phyloP scores from a whole-genome alignment of 1,140 invertebrate species.

The Drosophila leontia region DNA sequence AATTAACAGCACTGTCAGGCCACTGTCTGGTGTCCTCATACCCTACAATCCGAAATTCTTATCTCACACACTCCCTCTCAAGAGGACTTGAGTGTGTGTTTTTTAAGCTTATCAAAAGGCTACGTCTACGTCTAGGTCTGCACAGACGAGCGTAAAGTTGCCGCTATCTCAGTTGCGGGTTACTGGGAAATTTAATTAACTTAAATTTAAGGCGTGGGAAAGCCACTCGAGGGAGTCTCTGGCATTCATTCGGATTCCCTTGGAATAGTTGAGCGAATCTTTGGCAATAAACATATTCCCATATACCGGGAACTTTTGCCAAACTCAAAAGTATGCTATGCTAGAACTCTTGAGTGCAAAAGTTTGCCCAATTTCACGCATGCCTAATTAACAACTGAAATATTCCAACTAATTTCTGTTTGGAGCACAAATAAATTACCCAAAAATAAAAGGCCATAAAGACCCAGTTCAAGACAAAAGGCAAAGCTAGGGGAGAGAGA shows the following conservation, averaged over 20 bases:
- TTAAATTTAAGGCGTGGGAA: slow-evolving; percentile 69
- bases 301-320: slow-evolving; percentile 10
- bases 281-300: slow-evolving; percentile 25
- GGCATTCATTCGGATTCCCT: slow-evolving; percentile 1
- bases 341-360: slow-evolving; percentile 14
- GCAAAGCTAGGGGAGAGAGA: slow-evolving; percentile 28
- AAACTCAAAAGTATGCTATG: slow-evolving; percentile 41
- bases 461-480: slow-evolving; percentile 23
- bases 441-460: slow-evolving; percentile 59
- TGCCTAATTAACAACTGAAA: slow-evolving; percentile 78
- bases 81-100: slow-evolving; percentile 26
- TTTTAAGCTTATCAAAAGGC: slow-evolving; percentile 59
- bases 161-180: slow-evolving; percentile 69
- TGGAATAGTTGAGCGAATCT: slow-evolving; percentile 34
- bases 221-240: slow-evolving; percentile 7
- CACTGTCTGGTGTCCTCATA: slow-evolving; percentile 32
- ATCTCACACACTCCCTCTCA: slow-evolving; percentile 29
- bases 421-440: slow-evolving; percentile 67
- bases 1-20: background rate
- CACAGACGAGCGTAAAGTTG: slow-evolving; percentile 58
- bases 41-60: slow-evolving; percentile 18
- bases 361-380: slow-evolving; percentile 73
- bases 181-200: slow-evolving; percentile 79
- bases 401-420: slow-evolving; percentile 79
- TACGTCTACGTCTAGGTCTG: slow-evolving; percentile 47